Percentiles rank a stretch among this genome's conserved stretches.
These are phyloP conservation scores for Rutilus rutilus DNA, from an alignment of 2,113 vertebrate species.

Conservation along the genomic window DNA sequence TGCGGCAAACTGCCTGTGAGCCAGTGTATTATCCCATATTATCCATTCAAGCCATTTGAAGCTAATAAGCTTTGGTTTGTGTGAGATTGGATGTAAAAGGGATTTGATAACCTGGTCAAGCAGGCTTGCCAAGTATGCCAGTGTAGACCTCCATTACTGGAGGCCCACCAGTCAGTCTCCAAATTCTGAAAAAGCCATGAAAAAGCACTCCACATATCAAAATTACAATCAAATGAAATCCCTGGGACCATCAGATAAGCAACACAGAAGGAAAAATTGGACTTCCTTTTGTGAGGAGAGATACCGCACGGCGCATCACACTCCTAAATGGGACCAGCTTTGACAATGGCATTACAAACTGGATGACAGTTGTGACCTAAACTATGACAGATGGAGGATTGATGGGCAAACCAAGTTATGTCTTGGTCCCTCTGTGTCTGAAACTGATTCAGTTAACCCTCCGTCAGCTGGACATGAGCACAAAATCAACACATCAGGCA, in stretches of 20 bases:
- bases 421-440: constrained; percentile 29
- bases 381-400: constrained; percentile 55
- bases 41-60: constrained; percentile 54
- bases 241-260: constrained; percentile 35
- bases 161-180: constrained; percentile 17
- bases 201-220: constrained; percentile 52
- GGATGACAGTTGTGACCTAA: constrained; percentile 47
- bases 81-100: constrained; percentile 45
- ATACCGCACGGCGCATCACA: constrained; percentile 38
- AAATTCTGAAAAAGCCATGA: constrained; percentile 15
- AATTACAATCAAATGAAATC: constrained; percentile 53
- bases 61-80: constrained; percentile 52
- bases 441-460: constrained; percentile 33
- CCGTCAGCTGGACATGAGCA: constrained; percentile 31
- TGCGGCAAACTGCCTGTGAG: constrained; percentile 55
- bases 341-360: constrained; percentile 40
- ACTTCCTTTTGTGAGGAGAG: constrained; percentile 44
- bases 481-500: neutral
- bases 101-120: constrained; percentile 49
- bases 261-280: constrained; percentile 38
- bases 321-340: constrained; percentile 28
- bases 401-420: constrained; percentile 50
- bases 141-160: constrained; percentile 14
- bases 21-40: constrained; percentile 56
- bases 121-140: constrained; percentile 33